Base-by-base conservation (phyloP, 2,888 invertebrate species). In the Lapara coniferarum region DNA sequence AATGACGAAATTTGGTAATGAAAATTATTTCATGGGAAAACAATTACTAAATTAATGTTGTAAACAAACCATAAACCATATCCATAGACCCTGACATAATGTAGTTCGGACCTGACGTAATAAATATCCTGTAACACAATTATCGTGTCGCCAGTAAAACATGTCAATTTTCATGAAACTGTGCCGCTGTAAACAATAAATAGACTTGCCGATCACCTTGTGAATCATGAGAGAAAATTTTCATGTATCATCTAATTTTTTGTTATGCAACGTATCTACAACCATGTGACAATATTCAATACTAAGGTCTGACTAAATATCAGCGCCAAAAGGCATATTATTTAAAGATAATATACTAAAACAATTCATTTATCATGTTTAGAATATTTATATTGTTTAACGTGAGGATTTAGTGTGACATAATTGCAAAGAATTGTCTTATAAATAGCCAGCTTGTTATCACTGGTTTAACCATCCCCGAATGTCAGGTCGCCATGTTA, bases 401-500 rank as follows among this genome's bases (percentile, higher is more conserved):
- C 46, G 12, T 46, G n/a, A 6, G 30, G 49, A 51, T 68, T 68
- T 68, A 30, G 46, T 49, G 19, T 66, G 63, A 66, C 12, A 49
- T 70, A 66, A 49, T 70, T 66, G 67, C 37, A 66, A 68, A 52
- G 56, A 70, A 70, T 70, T 46, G 13, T 46, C 30, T 49, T 57
- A 19, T 59, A 25, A 66, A 53, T 63, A 63, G 68, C 58, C 8
- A 30, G n/a, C 49, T 6, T 57, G 58, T 68, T 68, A 57, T 56
- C 68, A 57, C 59, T 57, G 49, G 59, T 59, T 68, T 68, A 68
- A 51, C 57, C 58, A 49, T 67, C 53, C 30, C 16, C 44, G 53
- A 55, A 66, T 55, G 53, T 66, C 53, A 53, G 14, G 67, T 46
- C 25, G 67, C 44, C 46, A 56, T 56, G 44, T 56, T 46, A 19